These are phyloP conservation scores for Lepidonotus clava DNA, from an alignment of 2,888 invertebrate species.

Conservation along the genomic window DNA sequence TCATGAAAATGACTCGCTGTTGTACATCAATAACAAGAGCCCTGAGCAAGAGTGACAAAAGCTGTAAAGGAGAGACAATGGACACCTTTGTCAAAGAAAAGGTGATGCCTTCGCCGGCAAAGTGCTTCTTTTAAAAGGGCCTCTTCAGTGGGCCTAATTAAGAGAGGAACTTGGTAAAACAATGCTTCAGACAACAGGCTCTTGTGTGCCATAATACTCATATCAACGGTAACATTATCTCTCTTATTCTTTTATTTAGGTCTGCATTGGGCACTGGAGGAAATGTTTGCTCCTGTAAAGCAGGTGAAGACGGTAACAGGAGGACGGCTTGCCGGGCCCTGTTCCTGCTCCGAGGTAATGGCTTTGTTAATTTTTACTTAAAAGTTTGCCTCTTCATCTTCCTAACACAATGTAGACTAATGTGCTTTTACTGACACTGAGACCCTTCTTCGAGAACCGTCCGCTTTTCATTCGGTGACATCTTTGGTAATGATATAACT, in stretches of 20 bases:
- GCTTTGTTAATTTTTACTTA: background rate
- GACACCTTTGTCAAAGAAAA: background rate
- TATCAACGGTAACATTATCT: background rate
- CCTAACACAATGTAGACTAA: too few relatives aligned
- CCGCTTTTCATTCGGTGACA: too few relatives aligned
- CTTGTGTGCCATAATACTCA: constrained; percentile 23
- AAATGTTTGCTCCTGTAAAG: too few relatives aligned
- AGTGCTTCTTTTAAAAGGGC: background rate
- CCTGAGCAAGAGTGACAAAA: background rate
- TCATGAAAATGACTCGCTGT: background rate
- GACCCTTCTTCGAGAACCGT: too few relatives aligned
- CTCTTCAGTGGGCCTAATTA: constrained; percentile 2
- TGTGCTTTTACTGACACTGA: too few relatives aligned
- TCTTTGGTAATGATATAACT: too few relatives aligned
- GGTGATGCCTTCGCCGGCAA: background rate
- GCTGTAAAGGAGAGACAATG: constrained; percentile 6
- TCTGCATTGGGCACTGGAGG: background rate
- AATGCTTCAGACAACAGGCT: background rate
- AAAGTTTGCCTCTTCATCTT: too few relatives aligned
- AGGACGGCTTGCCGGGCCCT: background rate
- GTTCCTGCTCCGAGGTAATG: background rate
- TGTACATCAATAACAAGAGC: constrained; percentile 18
- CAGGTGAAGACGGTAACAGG: too few relatives aligned
- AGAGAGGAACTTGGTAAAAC: background rate
- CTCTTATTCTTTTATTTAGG: constrained; percentile 6